phyloP scores from a whole-genome alignment of 2,888 invertebrate genomes.

The Pollenia amentaria region DNA sequence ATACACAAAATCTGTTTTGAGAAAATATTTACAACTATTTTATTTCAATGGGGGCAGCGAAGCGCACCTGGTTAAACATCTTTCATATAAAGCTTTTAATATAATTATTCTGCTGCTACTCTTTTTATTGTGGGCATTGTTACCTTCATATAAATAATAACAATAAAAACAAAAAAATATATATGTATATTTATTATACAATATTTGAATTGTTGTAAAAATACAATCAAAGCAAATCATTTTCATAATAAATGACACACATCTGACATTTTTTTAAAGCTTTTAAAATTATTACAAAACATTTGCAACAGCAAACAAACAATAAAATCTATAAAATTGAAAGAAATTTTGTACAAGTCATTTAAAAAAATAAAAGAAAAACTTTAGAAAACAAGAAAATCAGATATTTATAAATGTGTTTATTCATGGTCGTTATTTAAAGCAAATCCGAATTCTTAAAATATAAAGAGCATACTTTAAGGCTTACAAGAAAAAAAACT shows the following conservation, averaged over 20 bases:
- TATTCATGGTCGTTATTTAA: no score
- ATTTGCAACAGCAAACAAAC: neutral
- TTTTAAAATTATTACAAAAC: constrained; percentile 65
- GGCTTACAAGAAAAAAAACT: neutral
- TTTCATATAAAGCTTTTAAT: constrained; percentile 49
- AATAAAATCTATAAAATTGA: neutral
- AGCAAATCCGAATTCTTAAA: no score
- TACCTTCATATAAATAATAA: constrained; percentile 17
- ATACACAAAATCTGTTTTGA: no score
- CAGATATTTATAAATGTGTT: no score
- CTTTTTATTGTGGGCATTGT: constrained; percentile 17
- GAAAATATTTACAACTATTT: no score
- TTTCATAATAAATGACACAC: constrained; percentile 63
- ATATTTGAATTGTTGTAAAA: constrained; percentile 13
- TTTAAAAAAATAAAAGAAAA: constrained; percentile 10
- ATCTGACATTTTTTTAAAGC: constrained; percentile 47
- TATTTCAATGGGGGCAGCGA: no score
- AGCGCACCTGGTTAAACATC: no score
- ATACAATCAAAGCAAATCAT: constrained; percentile 56
- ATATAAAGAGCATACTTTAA: neutral
- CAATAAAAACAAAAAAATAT: neutral
- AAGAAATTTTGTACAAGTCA: neutral
- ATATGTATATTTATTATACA: neutral
- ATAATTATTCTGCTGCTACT: constrained; percentile 43
- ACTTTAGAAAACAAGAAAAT: no score